Base-by-base conservation (phyloP, 2,888 invertebrate genomes). In the Nomada ferruginata region DNA sequence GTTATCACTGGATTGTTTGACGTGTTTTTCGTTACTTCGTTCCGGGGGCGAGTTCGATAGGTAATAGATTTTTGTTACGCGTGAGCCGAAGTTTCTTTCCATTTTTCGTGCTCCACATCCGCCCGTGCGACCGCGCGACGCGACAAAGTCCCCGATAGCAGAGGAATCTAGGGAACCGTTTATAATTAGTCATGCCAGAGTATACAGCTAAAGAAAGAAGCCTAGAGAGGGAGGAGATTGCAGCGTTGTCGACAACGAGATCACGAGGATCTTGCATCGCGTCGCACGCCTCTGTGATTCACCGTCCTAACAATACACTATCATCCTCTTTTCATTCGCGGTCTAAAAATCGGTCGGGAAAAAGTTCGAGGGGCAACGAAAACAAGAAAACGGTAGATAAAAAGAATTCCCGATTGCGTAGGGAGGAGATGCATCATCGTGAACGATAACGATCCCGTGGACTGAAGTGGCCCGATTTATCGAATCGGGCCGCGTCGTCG, bases 141-240 rank as follows among this genome's bases (percentile, higher is more conserved):
- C 77, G 70, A 59, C 74, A 70, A 75, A 79, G 63, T 75, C 64
- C 70, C 70, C 57, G 88, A 87, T 87, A 87, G 69, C 72, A 68
- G n/a, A 71, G 78, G 71, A 82, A 75, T 71, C 69, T 82, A 71
- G 81, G 61, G 76, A 79, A 80, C 65, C 85, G 64, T 71, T 65
- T 42, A 66, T 65, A 82, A 88, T 87, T 87, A 88, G 86, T 88
- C 88, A 83, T 63, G 81, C 71, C 50, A 72, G 52, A 42, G 60
- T 79, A 76, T 71, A 75, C 70, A 60, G 71, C 68, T 60, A 47
- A 44, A 59, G 52, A 71, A 66, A 57, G 66, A 65, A 55, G 61
- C 64, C 13, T 52, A 79, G 76, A 82, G 76, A 77, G 64, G 57
- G 53, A 70, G 26, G 50, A 50, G 79, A 76, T 77, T 70, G 60